phyloP scores from a whole-genome alignment of 2,888 invertebrate species.

The Seira sanloemensis region DNA sequence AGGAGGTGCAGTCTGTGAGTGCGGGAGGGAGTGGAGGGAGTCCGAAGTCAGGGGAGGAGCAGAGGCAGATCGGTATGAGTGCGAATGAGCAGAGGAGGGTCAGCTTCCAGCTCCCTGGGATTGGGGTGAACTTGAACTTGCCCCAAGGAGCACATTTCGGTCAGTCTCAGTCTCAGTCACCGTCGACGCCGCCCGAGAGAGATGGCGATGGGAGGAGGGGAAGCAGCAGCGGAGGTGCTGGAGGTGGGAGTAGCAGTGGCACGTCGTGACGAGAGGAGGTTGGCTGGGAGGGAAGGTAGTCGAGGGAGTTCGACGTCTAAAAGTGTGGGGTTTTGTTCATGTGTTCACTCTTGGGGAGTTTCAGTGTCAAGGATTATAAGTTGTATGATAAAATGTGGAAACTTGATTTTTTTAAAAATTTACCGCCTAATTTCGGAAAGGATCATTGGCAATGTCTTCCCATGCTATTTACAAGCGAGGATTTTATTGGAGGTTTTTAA shows the following conservation, averaged over 20 bases:
- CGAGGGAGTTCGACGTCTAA: no score
- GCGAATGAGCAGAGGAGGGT: constrained; percentile 32
- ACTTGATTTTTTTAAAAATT: no score
- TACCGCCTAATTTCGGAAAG: no score
- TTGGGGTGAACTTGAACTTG: no score
- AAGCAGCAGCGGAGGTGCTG: background rate
- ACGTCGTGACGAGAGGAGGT: background rate
- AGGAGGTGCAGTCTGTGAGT: background rate
- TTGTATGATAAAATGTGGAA: background rate
- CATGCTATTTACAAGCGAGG: no score
- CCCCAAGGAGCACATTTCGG: background rate
- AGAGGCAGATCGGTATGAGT: background rate
- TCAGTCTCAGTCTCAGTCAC: background rate
- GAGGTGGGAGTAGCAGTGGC: background rate
- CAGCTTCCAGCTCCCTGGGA: constrained; percentile 44
- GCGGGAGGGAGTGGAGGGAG: background rate
- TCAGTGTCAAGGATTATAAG: background rate
- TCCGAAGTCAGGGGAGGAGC: background rate
- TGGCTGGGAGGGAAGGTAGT: no score
- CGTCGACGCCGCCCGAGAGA: background rate
- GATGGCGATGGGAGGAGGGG: background rate
- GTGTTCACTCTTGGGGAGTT: background rate
- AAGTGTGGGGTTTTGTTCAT: background rate
- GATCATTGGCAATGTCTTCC: no score
- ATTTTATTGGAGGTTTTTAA: no score